These are phyloP conservation scores for Porites lutea DNA, from an alignment of 64 coral and sea anemone species.

Conservation along the genomic window DNA sequence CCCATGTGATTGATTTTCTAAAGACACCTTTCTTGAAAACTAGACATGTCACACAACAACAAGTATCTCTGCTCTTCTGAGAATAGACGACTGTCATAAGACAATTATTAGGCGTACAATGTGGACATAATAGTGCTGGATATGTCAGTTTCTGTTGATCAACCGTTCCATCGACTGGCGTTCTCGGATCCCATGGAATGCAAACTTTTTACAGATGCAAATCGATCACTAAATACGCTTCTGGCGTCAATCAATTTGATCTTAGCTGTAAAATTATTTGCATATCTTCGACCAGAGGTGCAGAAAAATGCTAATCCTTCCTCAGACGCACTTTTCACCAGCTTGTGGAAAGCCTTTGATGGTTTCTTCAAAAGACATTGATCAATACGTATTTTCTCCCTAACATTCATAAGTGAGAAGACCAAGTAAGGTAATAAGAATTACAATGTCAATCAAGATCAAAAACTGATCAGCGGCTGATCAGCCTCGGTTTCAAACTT, in stretches of 20 bases:
- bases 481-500: conserved; percentile 25
- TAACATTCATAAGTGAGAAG: not conserved
- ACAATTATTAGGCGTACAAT: not conserved
- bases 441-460: not conserved
- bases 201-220: not conserved
- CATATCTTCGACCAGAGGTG: not conserved
- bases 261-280: not conserved
- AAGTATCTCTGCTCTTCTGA: conserved; percentile 8
- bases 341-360: not conserved
- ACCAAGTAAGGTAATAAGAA: not conserved
- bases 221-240: not conserved
- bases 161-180: not conserved
- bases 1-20: conserved; percentile 1
- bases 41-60: not conserved
- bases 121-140: conserved; percentile 2
- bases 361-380: too few species aligned
- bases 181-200: conserved; percentile 25
- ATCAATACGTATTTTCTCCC: not conserved
- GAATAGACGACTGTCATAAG: not conserved
- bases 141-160: not conserved
- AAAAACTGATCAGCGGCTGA: conserved; percentile 19
- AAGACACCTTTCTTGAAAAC: not conserved
- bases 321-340: not conserved
- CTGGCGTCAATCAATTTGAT: not conserved
- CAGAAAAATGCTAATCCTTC: not conserved